These are phyloP conservation scores for Ochotona princeps DNA, from an alignment of 2,113 vertebrate genomes.

Conservation along the genomic window DNA sequence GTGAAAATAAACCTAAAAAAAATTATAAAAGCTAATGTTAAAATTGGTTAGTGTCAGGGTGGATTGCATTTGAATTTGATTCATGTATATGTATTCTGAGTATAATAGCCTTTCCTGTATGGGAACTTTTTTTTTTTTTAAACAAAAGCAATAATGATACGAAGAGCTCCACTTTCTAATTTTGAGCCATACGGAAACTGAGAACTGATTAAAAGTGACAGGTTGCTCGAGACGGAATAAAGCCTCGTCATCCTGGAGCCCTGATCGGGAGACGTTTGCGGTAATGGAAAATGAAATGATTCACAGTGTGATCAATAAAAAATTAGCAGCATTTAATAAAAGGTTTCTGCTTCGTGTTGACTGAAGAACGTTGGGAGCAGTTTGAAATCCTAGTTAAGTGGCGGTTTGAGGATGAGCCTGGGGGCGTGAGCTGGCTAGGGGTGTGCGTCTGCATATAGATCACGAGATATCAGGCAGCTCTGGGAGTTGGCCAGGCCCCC, in stretches of 20 bases:
- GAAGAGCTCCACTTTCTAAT: conserved; percentile 78
- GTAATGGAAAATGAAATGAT: conserved; percentile 87
- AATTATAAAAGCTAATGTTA: conserved; percentile 83
- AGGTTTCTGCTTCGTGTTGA: conserved; percentile 80
- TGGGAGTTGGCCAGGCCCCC: not conserved
- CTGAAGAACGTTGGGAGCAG: conserved; percentile 61
- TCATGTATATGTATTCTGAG: conserved; percentile 82
- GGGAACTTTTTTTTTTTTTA: conserved; percentile 70
- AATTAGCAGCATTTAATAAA: conserved; percentile 89
- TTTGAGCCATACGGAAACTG: conserved; percentile 81
- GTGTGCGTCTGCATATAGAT: not conserved
- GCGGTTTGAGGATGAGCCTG: not conserved
- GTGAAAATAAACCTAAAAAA: conserved; percentile 86
- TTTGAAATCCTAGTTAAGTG: conserved; percentile 73
- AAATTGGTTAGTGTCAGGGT: conserved; percentile 84
- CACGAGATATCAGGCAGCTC: not conserved
- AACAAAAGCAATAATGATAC: conserved; percentile 81
- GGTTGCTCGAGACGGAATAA: conserved; percentile 82
- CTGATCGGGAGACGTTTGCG: conserved; percentile 84
- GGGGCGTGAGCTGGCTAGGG: not conserved
- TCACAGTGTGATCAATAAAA: conserved; percentile 88
- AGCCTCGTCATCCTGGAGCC: conserved; percentile 79
- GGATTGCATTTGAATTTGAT: conserved; percentile 82
- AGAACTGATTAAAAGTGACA: conserved; percentile 87
- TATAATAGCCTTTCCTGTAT: conserved; percentile 84